These are phyloP conservation scores for Acromyrmex charruanus DNA, from an alignment of 1,140 invertebrate species.

Conservation along the genomic window DNA sequence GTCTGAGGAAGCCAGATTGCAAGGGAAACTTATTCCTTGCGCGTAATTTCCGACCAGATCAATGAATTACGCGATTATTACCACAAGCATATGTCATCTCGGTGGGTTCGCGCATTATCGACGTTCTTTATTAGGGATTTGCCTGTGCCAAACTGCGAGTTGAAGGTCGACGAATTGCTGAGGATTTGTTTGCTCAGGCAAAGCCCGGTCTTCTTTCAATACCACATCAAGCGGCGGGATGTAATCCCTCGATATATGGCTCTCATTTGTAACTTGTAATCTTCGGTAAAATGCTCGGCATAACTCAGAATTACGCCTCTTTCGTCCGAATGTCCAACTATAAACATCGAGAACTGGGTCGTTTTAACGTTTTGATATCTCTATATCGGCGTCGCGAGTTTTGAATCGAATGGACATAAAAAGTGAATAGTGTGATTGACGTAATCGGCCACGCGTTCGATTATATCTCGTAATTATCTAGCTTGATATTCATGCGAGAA, in stretches of 20 bases:
- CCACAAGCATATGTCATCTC: conserved; percentile 63
- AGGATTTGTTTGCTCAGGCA: conserved; percentile 69
- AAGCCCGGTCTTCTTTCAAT: conserved; percentile 70
- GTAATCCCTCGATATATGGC: conserved; percentile 81
- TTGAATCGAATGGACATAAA: neutral
- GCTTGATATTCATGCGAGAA: conserved; percentile 7
- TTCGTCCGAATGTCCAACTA: conserved; percentile 19
- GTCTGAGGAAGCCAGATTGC: neutral
- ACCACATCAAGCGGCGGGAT: conserved; percentile 59
- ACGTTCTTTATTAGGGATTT: conserved; percentile 27
- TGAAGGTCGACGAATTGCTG: conserved; percentile 55
- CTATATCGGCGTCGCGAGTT: too few species aligned
- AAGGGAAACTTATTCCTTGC: neutral
- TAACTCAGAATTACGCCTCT: conserved; percentile 78
- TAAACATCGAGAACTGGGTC: conserved; percentile 21
- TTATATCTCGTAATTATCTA: conserved; percentile 24
- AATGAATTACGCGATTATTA: conserved; percentile 67
- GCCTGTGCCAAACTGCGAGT: conserved; percentile 19
- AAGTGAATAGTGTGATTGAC: conserved; percentile 10
- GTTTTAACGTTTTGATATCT: conserved; percentile 5
- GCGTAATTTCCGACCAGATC: conserved; percentile 25
- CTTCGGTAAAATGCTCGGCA: conserved; percentile 72
- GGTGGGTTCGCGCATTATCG: conserved; percentile 42
- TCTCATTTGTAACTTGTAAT: conserved; percentile 82
- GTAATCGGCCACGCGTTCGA: neutral